Percentiles rank a stretch among this genome's conserved stretches.
Conservation (phyloP, 2,113 vertebrate species). For the Choloepus hoffmanni region DNA sequence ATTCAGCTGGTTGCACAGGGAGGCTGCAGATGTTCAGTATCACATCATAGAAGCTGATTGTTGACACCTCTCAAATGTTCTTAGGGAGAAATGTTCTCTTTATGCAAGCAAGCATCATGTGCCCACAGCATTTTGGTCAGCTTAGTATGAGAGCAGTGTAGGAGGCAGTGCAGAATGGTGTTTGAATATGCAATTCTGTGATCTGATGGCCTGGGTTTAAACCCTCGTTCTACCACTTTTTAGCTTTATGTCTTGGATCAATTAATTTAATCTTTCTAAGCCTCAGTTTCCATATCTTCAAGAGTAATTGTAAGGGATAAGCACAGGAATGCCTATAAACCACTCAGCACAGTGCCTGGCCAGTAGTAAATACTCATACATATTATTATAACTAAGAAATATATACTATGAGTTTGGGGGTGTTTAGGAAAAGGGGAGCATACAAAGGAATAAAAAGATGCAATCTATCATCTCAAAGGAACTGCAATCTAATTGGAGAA, state of each 20-base stretch:
- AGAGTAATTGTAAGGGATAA: background rate
- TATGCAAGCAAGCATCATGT: rapidly evolving
- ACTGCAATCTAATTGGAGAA: background rate
- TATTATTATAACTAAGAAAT: conserved; percentile 25
- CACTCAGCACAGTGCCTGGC: background rate
- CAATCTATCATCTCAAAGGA: background rate
- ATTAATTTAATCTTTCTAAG: background rate
- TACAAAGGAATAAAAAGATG: background rate
- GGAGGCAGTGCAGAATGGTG: rapidly evolving
- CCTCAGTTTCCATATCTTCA: background rate
- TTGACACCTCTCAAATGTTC: background rate
- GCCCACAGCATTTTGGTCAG: background rate
- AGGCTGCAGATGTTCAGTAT: background rate
- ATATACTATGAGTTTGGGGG: background rate
- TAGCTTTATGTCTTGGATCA: background rate
- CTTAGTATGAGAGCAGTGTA: background rate
- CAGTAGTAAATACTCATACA: background rate
- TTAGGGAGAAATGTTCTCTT: background rate
- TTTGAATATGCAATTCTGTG: background rate
- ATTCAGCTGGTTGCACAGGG: background rate
- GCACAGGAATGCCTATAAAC: background rate
- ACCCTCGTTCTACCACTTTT: background rate
- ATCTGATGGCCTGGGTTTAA: background rate
- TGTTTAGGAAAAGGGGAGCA: background rate
- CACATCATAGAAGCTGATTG: background rate